phyloP scores from a whole-genome alignment of 1,140 invertebrate species.

The Lepidotrigona ventralis region DNA sequence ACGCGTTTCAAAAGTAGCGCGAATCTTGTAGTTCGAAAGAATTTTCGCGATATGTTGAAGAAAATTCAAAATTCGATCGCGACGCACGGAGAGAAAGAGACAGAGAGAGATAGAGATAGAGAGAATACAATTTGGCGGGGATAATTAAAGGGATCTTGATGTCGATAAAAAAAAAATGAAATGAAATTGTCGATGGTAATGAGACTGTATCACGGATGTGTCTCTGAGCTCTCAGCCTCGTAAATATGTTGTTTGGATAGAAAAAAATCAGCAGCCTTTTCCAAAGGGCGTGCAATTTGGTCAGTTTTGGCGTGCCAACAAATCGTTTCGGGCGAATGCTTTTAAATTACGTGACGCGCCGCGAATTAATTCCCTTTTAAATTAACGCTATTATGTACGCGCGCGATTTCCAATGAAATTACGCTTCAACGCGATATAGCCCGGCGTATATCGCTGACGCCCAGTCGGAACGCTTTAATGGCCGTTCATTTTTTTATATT shows the following conservation, averaged over 20 bases:
- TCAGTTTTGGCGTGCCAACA: constrained; percentile 53
- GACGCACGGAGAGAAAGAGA: too few relatives aligned
- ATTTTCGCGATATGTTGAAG: not conserved
- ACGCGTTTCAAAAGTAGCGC: accelerated
- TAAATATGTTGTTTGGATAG: constrained; percentile 31
- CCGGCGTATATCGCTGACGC: constrained; percentile 54
- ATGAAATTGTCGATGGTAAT: constrained; percentile 2
- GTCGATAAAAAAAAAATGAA: not conserved
- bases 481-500: constrained; percentile 61
- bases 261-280: constrained; percentile 52
- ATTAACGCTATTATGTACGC: constrained; percentile 66
- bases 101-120: not conserved
- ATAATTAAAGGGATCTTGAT: not conserved
- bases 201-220: not conserved
- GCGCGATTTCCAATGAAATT: constrained; percentile 67
- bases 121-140: not conserved
- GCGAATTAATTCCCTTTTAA: constrained; percentile 68
- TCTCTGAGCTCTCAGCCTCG: not conserved
- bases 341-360: constrained; percentile 66
- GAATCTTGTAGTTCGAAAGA: not conserved
- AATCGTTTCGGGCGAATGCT: constrained; percentile 63
- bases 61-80: too few relatives aligned
- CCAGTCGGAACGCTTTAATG: constrained; percentile 60
- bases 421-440: constrained; percentile 63
- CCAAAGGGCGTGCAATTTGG: constrained; percentile 58